Base-by-base conservation (phyloP, 2,888 invertebrate species). In the Nephrotoma flavescens region DNA sequence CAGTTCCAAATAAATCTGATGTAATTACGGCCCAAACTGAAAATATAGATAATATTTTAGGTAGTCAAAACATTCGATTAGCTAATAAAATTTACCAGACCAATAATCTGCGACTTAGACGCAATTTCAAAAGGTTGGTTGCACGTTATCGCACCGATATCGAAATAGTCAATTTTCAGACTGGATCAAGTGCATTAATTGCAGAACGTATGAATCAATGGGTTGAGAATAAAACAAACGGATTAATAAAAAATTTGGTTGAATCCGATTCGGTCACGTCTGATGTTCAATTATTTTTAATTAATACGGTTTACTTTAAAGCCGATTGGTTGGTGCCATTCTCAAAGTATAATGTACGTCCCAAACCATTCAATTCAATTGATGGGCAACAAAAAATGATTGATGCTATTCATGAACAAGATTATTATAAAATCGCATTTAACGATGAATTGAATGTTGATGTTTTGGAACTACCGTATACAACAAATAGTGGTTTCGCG, bases 291-390 rank as follows among this genome's bases (percentile, higher is more conserved):
- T 12, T 85, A 45, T 85, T 85, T 44, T 19, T 85, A 7, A 44
- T 85, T n/a, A 85, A 85, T 44, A 85, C 85, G 9, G 42, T 85
- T 42, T 85, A 85, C 19, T 85, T 85, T 44, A 85, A 85, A 85
- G 85, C 44, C 11, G 19, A 85, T 44, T 85, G 85, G 85, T n/a
- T 42, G n/a, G 6, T 15, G n/a, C 84, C 84, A 84, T 84, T 42
- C 9, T 12, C 12, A 6, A 42, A 84, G 15, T 15, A 6, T 84
- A 41, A 5, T 42, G 84, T 84, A n/a, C 41, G 3, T n/a, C n/a
- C 84, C 2, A 84, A 84, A 84, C 41, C n/a, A n/a, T 84, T 84
- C 7, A 84, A 84, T 1, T 42, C 6, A 0, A 42, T 42, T 84
- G 84, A 84, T n/a, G 84, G 84, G 0, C 12, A 41, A 6, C n/a